These are phyloP conservation scores for Plebejus argus DNA, from an alignment of 2,888 invertebrate species.

Conservation along the genomic window DNA sequence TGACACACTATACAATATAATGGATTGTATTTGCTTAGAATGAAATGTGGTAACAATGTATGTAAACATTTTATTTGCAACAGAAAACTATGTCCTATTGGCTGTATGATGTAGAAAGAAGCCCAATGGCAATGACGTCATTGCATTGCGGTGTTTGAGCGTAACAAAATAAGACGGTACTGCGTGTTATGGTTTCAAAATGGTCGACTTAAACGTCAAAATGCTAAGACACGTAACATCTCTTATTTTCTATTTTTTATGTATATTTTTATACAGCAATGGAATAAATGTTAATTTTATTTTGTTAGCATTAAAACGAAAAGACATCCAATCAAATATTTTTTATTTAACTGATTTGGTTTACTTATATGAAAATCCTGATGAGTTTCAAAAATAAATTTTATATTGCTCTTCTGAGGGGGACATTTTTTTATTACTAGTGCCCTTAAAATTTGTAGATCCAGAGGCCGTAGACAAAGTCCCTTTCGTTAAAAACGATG, in stretches of 20 bases:
- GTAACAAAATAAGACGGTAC: slow-evolving; percentile 34
- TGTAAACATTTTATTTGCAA: background rate
- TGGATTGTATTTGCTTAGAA: slow-evolving; percentile 17
- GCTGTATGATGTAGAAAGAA: slow-evolving; percentile 10
- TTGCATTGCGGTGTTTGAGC: background rate
- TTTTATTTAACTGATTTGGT: slow-evolving; percentile 63
- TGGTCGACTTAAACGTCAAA: slow-evolving; percentile 33
- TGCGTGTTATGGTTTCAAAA: slow-evolving; percentile 30
- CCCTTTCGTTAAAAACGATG: no score
- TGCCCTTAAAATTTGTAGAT: background rate
- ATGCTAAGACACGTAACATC: slow-evolving; percentile 52
- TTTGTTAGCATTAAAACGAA: slow-evolving; percentile 80
- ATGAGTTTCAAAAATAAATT: slow-evolving; percentile 75
- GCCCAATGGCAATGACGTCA: background rate
- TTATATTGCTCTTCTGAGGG: slow-evolving; percentile 74
- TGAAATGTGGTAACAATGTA: slow-evolving; percentile 3
- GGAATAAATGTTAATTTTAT: slow-evolving; percentile 79
- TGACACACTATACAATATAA: no score
- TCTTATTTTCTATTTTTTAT: slow-evolving; percentile 73
- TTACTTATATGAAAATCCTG: slow-evolving; percentile 60
- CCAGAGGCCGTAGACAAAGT: no score
- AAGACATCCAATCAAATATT: slow-evolving; percentile 75
- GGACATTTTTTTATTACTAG: slow-evolving; percentile 48
- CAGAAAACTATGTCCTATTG: background rate
- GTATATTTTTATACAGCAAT: slow-evolving; percentile 79